Percentiles rank a stretch among this genome's conserved stretches.
Evolutionary conservation across 1,140 invertebrate species (phyloP).

Genomic region (Drosophila punjabiensis): DNA sequence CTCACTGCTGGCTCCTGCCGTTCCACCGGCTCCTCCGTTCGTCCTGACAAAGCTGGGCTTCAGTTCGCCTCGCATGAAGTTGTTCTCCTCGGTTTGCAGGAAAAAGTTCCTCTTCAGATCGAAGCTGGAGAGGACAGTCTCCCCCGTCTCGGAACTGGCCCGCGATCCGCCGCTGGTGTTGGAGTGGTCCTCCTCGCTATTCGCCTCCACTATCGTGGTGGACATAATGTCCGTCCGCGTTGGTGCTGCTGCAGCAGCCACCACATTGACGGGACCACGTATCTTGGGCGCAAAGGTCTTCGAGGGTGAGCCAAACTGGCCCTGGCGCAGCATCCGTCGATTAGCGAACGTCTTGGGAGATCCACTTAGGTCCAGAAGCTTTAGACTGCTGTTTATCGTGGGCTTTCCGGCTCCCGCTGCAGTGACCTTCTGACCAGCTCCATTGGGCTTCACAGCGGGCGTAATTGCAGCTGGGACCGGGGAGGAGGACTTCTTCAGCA

Average conservation of each 20-base stretch:
- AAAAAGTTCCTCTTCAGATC: slow-evolving; percentile 84
- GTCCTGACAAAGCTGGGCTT: slow-evolving; percentile 67
- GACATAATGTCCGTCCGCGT: slow-evolving; percentile 93
- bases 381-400: slow-evolving; percentile 83
- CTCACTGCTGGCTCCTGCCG: slow-evolving; percentile 29
- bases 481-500: slow-evolving; percentile 88
- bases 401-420: slow-evolving; percentile 49
- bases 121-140: slow-evolving; percentile 51
- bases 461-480: background rate
- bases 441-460: background rate
- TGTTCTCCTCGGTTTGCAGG: slow-evolving; percentile 85
- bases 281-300: slow-evolving; percentile 88
- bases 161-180: slow-evolving; percentile 68
- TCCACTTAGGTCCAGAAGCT: slow-evolving; percentile 87
- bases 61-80: slow-evolving; percentile 84
- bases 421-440: slow-evolving; percentile 20
- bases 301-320: slow-evolving; percentile 86
- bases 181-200: slow-evolving; percentile 89
- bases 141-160: slow-evolving; percentile 46
- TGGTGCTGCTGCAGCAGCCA: slow-evolving; percentile 90
- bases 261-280: slow-evolving; percentile 86
- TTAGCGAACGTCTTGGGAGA: slow-evolving; percentile 89
- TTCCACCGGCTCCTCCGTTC: slow-evolving; percentile 24
- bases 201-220: slow-evolving; percentile 93
- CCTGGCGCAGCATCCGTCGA: slow-evolving; percentile 87